Evolutionary conservation across 2,113 vertebrate species (phyloP), one percentile per base, ranked within the genome.

Genomic region (Columba janthina): DNA sequence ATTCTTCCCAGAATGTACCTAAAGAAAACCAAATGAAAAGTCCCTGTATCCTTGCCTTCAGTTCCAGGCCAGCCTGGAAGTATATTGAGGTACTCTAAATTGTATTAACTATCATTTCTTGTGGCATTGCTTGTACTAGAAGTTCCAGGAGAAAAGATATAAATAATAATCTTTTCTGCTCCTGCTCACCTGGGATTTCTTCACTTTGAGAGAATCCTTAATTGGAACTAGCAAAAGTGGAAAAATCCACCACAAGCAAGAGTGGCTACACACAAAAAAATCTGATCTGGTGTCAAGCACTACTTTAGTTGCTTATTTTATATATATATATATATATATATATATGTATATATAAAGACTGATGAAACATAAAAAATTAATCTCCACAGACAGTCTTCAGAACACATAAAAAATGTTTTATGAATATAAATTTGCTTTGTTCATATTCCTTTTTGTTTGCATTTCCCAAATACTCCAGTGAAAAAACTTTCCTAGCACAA

Each of bases 371-470:
- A 22, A 89, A 82, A 71, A 24, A 17, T 2, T 0, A 58, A 70
- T 81, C 31, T 91, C 73, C 65, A 44, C 44, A 78, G 24, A 72
- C 24, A 92, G 19, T 22, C 46, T 79, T 28, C 28, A 77, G 79
- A 92, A 86, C 40, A 57, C 32, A 60, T 64, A 70, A 1, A 76
- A 94, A 86, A 86, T 66, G 6, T 73, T 72, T 87, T 28, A 40
- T 80, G 88, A 92, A 88, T 58, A 90, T 69, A 65, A 54, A 36
- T 91, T 92, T 91, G 5, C 19, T 72, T 91, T 91, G 71, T 75
- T 92, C 89, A 34, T 78, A 85, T 75, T 61, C n/a, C 40, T 91
- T 72, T 73, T 75, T 70, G 48, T 79, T 89, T 88, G n/a, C 26
- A 42, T 88, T 94, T 89, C 54, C 74, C 66, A 85, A 85, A 85